These are phyloP conservation scores for Philopedon plagiatum DNA, from an alignment of 2,888 invertebrate species.

Conservation along the genomic window DNA sequence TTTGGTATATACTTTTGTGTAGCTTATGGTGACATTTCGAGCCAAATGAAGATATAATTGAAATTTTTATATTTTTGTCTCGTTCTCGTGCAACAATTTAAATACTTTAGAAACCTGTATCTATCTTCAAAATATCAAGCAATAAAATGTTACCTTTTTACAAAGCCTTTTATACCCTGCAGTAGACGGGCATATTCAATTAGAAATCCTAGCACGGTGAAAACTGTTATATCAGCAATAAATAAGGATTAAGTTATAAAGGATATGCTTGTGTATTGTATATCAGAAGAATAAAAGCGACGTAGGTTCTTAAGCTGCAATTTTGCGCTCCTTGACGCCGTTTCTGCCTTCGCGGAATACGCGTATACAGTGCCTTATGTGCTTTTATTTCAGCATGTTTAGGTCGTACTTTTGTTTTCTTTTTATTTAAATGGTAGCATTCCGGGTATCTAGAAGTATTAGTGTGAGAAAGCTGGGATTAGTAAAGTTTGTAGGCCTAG, in stretches of 20 bases:
- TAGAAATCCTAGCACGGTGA: conserved; percentile 42
- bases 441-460: no score
- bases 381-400: conserved; percentile 1
- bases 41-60: no score
- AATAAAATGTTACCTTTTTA: background rate
- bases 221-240: conserved; percentile 51
- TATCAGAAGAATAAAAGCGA: conserved; percentile 39
- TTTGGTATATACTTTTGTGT: no score
- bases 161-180: background rate
- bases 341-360: background rate
- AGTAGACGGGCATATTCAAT: conserved; percentile 12
- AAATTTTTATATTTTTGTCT: no score
- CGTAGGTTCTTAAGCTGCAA: conserved; percentile 30
- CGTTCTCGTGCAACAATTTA: no score
- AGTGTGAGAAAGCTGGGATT: no score
- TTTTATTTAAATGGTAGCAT: no score
- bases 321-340: conserved; percentile 17
- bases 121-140: background rate
- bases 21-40: no score
- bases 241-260: conserved; percentile 56
- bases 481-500: no score
- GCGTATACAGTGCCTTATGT: conserved; percentile 1
- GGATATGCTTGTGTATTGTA: conserved; percentile 52
- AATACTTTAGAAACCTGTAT: no score
- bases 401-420: no score